Base-by-base conservation (phyloP, 2,797 vertebrate species). In the Tragopan temminckii region DNA sequence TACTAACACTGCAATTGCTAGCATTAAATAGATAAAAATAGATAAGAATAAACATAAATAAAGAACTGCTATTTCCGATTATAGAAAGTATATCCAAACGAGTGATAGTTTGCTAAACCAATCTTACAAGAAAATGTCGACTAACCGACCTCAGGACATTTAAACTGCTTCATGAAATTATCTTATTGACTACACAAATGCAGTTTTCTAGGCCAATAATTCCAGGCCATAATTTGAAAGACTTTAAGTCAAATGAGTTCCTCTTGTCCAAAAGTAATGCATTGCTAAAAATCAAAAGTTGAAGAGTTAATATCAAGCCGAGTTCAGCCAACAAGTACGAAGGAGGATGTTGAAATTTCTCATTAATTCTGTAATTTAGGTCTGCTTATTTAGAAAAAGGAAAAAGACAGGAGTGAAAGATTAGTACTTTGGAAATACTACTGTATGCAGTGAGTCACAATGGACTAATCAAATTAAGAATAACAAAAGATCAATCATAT, bases 351-450 rank as follows among this genome's bases (percentile, higher is more conserved):
- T 87, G 87, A 85, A 94, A 55, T 84, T 96, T 94, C 74, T 57
- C 85, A 87, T 95, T 94, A 96, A 94, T 89, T 74, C 42, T 71
- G 68, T 94, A 82, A 94, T 96, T 93, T 94, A 95, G 88, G 78
- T 81, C 48, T 36, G 70, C 80, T 86, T 40, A 31, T 42, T 61
- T 48, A 84, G 42, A 50, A 42, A 19, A 31, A 33, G 36, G 58
- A 72, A 90, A 89, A 67, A 33, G 18, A 4, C 68, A 53, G 36
- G 25, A 35, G 35, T 13, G 53, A 53, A 40, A 59, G 69, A 36
- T 36, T 13, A 43, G 63, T 82, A 31, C 18, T 57, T 86, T 23
- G 57, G 64, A 81, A 88, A 43, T 38, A 38, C 50, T 59, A 80
- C 69, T 79, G 57, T 57, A 62, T 78, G 50, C 66, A 75, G 76